These are phyloP conservation scores for Cantharis lateralis DNA, from an alignment of 2,888 invertebrate species.

Conservation along the genomic window DNA sequence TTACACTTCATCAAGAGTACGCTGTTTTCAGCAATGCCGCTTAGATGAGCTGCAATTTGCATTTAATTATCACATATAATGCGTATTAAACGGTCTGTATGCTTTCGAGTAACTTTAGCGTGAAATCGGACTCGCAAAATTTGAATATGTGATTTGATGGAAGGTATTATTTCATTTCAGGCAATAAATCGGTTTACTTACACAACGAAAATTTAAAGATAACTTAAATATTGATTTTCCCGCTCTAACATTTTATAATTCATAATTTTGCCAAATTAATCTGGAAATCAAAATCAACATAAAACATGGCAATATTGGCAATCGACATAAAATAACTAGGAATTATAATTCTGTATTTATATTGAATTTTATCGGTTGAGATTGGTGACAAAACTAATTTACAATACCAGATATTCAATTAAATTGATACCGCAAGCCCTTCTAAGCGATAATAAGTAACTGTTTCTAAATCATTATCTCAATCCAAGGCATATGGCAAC, in stretches of 20 bases:
- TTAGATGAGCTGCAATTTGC: slow-evolving; percentile 58
- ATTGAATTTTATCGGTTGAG: slow-evolving; percentile 29
- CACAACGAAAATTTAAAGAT: background rate
- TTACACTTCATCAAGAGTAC: slow-evolving; percentile 57
- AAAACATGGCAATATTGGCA: slow-evolving; percentile 12
- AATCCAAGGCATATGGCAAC: slow-evolving; percentile 34
- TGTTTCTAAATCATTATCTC: slow-evolving; percentile 35
- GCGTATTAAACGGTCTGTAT: slow-evolving; percentile 53
- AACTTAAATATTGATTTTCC: background rate
- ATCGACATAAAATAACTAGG: slow-evolving; percentile 17
- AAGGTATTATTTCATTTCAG: slow-evolving; percentile 21
- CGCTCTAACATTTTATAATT: background rate
- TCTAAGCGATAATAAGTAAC: slow-evolving; percentile 30
- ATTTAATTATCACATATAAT: slow-evolving; percentile 59
- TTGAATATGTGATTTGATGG: slow-evolving; percentile 50
- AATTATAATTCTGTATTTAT: slow-evolving; percentile 18
- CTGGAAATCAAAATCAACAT: slow-evolving; percentile 18
- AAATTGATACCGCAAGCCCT: slow-evolving; percentile 33
- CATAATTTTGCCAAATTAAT: background rate
- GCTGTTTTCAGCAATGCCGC: slow-evolving; percentile 56
- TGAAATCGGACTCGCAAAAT: slow-evolving; percentile 52
- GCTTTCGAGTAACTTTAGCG: slow-evolving; percentile 48
- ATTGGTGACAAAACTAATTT: slow-evolving; percentile 33
- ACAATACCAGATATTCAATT: slow-evolving; percentile 35
- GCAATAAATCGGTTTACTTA: slow-evolving; percentile 23